Conservation (phyloP, 2,113 vertebrate genomes). For the Tetrao urogallus region DNA sequence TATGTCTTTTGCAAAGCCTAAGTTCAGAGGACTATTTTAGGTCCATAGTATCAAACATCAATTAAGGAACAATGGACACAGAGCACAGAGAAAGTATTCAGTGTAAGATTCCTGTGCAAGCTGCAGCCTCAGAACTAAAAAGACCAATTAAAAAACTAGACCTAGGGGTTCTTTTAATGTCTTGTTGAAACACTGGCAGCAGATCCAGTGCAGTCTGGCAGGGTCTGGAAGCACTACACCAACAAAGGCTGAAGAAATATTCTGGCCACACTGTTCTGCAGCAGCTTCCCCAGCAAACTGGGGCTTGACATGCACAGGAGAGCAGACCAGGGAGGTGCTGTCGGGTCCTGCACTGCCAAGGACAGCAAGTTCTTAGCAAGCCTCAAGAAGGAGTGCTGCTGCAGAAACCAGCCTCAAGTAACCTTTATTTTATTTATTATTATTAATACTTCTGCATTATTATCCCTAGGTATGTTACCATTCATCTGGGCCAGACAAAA, state of each 20-base stretch:
- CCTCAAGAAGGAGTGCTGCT: no score
- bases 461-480: fast-evolving
- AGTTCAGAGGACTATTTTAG: background rate
- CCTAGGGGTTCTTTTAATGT: background rate
- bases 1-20: background rate
- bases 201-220: background rate
- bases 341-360: background rate
- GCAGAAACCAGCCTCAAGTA: background rate
- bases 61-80: background rate
- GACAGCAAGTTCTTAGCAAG: background rate
- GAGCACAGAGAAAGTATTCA: background rate
- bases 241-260: background rate
- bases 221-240: background rate
- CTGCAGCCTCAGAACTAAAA: background rate
- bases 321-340: background rate
- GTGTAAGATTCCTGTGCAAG: background rate
- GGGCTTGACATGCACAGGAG: fast-evolving
- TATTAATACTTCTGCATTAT: background rate
- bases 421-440: background rate
- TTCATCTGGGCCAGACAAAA: background rate
- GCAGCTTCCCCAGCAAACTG: background rate
- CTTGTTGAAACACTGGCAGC: no score
- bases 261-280: no score
- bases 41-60: no score
- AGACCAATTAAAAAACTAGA: background rate